Conservation (phyloP, 2,888 invertebrate species). For the Taenaris catops region DNA sequence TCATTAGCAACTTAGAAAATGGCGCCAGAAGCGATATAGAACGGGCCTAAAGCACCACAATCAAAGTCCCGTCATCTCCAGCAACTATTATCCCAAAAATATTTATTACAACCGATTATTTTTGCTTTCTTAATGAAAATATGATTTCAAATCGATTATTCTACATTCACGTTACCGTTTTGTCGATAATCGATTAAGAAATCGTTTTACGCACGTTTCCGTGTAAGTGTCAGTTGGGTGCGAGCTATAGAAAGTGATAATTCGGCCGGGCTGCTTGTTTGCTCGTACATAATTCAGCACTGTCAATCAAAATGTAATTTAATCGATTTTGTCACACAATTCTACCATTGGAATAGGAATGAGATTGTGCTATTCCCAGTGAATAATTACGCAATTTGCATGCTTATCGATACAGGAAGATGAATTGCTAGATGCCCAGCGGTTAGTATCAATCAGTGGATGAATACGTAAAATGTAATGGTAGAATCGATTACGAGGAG, state of each 20-base stretch:
- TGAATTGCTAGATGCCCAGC: constrained; percentile 20
- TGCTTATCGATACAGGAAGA: constrained; percentile 26
- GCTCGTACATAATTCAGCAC: constrained; percentile 14
- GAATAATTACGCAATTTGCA: constrained; percentile 25
- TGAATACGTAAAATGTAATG: constrained; percentile 14
- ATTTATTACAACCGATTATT: constrained; percentile 32
- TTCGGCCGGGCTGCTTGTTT: constrained; percentile 17
- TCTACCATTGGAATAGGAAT: constrained; percentile 13
- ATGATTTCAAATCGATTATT: constrained; percentile 52
- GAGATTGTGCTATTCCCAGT: constrained; percentile 13
- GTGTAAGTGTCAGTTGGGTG: constrained; percentile 61
- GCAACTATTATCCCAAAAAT: constrained; percentile 9
- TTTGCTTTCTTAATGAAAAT: constrained; percentile 39
- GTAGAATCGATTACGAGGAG: constrained; percentile 17
- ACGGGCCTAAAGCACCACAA: constrained; percentile 1
- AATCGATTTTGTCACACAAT: constrained; percentile 18
- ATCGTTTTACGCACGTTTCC: constrained; percentile 60
- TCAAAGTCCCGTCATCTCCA: constrained; percentile 15
- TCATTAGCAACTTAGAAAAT: no score
- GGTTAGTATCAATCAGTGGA: constrained; percentile 21
- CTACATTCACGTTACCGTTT: constrained; percentile 67
- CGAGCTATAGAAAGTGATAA: constrained; percentile 53
- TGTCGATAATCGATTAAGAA: constrained; percentile 60
- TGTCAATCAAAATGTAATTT: constrained; percentile 12
- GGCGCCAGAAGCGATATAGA: no score